Percentiles rank a stretch among this genome's conserved stretches.
Evolutionary conservation across 2,888 invertebrate species (phyloP).

Genomic region (Allophyes oxyacanthae): DNA sequence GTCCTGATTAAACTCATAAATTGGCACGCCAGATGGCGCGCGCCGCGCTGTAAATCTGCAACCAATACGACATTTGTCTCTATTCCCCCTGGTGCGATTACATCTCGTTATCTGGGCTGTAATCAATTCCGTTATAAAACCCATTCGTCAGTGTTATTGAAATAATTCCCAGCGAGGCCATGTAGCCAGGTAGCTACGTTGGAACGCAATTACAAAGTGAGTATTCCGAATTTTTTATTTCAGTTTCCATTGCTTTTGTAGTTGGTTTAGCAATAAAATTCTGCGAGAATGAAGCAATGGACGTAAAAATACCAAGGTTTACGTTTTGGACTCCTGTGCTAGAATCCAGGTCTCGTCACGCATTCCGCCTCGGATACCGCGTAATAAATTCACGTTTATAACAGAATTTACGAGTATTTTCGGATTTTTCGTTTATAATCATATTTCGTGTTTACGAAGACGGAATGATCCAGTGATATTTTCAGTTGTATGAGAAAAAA

Average conservation of each 20-base stretch:
- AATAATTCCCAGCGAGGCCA: constrained; percentile 53
- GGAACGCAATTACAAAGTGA: constrained; percentile 34
- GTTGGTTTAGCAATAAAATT: constrained; percentile 14
- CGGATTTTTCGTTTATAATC: constrained; percentile 36
- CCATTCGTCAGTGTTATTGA: constrained; percentile 64
- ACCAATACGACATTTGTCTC: constrained; percentile 86
- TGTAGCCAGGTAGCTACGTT: constrained; percentile 16
- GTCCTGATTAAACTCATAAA: constrained; percentile 87
- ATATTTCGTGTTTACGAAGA: constrained; percentile 36
- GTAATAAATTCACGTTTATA: constrained; percentile 50
- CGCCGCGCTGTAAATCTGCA: constrained; percentile 84
- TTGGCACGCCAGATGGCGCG: constrained; percentile 83
- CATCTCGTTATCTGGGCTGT: constrained; percentile 67
- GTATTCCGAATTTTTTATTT: constrained; percentile 41
- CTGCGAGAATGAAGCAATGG: constrained; percentile 27
- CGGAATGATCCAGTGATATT: constrained; percentile 35
- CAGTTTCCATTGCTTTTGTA: constrained; percentile 33
- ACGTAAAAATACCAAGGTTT: constrained; percentile 34
- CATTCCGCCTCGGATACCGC: constrained; percentile 37
- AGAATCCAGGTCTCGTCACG: constrained; percentile 36
- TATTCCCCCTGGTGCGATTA: constrained; percentile 76
- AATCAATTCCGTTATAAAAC: constrained; percentile 63
- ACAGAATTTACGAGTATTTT: constrained; percentile 41
- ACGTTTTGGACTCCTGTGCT: constrained; percentile 36
- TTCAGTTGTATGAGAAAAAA: constrained; percentile 9